Base-by-base conservation (phyloP, 2,888 invertebrate genomes). In the Pseudeuparius sepicola region DNA sequence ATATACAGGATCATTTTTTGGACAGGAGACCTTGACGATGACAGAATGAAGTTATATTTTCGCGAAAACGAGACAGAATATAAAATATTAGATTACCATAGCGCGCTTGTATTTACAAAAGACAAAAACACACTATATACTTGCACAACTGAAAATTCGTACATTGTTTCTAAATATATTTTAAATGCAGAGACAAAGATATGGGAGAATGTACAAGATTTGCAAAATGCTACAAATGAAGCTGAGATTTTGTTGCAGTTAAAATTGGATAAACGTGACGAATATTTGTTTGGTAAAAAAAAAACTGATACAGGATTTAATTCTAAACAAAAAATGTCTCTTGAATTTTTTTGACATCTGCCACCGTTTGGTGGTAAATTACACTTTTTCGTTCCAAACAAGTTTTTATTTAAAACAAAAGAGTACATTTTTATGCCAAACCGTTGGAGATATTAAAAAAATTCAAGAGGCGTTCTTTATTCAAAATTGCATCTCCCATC, bases 21-120 rank as follows among this genome's bases (percentile, higher is more conserved):
- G 89, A 79, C 78, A 26, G 87, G 86, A 2, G 77, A 74, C 45
- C 68, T 87, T 31, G 88, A 86, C 34, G 79, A 87, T 30, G 73
- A 78, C 15, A 64, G 73, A 5, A 71, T 90, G 59, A 61, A 80
- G 20, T 29, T 52, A 24, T 35, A 37, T 25, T 37, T 47, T 10
- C 40, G 40, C 27, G 32, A 36, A 3, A 46, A 44, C 12, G 36
- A 41, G 6, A 46, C 43, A 23, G 45, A 48, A 32, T 44, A 39
- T 24, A 45, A 48, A 27, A 43, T 43, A 31, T 44, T 53, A 9
- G 41, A 49, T 24, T 52, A 42, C 34, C 49, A 50, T 27, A 47
- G 80, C 44, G 84, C 79, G 1, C 65, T 86, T 54, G 72, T 75
- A 0, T 65, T 84, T 53, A 78, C 77, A 41, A 77, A 75, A 45